Conservation (phyloP, 2,888 invertebrate genomes). For the Tetranychus piercei region DNA sequence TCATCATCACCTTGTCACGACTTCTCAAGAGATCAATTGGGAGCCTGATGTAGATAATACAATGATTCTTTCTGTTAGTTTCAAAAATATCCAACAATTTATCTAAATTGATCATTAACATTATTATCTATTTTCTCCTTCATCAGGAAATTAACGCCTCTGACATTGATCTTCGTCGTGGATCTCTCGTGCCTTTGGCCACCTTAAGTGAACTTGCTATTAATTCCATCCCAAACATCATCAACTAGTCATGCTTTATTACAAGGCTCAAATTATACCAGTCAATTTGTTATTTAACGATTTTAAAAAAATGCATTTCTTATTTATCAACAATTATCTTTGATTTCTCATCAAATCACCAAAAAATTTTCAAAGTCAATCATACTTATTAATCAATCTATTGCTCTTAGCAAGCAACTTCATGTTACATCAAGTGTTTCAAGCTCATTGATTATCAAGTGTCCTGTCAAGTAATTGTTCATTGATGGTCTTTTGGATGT, state of each 20-base stretch:
- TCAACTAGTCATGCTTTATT: background rate
- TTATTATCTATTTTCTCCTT: background rate
- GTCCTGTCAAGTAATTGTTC: no score
- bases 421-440: no score
- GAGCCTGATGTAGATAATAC: background rate
- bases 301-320: no score
- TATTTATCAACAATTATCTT: no score
- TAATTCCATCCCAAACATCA: background rate
- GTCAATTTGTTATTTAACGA: no score
- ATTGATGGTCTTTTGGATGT: no score
- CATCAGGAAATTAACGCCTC: background rate
- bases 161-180: background rate
- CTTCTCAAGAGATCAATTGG: background rate
- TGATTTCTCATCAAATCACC: no score
- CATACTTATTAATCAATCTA: no score
- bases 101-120: background rate
- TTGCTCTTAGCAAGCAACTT: no score
- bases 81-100: background rate
- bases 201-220: background rate
- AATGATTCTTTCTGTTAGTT: background rate
- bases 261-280: no score
- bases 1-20: background rate
- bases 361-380: no score
- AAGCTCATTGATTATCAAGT: no score
- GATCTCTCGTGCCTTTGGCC: background rate